Conservation (phyloP, 2,888 invertebrate genomes). For the Druceiella hillmani region DNA sequence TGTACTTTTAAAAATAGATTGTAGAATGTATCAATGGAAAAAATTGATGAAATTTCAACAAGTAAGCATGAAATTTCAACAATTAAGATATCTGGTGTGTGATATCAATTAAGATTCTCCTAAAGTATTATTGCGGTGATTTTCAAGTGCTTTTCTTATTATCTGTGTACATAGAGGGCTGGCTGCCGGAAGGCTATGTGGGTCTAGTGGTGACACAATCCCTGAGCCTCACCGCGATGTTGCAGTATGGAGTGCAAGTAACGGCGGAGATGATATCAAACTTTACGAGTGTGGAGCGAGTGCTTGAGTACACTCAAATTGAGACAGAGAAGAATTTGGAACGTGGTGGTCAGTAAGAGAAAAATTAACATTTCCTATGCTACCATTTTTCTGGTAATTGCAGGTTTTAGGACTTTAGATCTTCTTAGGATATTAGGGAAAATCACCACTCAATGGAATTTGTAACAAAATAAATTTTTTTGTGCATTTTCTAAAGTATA, state of each 20-base stretch:
- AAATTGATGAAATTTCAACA: too few relatives aligned
- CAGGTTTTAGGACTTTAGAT: background rate
- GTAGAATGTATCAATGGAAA: too few relatives aligned
- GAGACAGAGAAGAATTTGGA: conserved; percentile 52
- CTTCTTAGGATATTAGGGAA: too few relatives aligned
- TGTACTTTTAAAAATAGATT: too few relatives aligned
- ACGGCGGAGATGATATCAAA: conserved; percentile 75
- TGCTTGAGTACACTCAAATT: conserved; percentile 74
- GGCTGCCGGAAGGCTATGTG: conserved; percentile 52
- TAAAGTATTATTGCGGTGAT: too few relatives aligned
- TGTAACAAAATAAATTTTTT: background rate
- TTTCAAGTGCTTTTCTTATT: too few relatives aligned
- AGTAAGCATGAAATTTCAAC: too few relatives aligned
- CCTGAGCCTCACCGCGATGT: conserved; percentile 53
- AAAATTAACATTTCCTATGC: background rate
- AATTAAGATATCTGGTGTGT: too few relatives aligned
- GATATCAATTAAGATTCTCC: too few relatives aligned
- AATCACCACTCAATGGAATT: too few relatives aligned
- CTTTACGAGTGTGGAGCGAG: conserved; percentile 77
- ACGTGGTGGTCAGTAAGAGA: conserved; percentile 19
- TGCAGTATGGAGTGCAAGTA: conserved; percentile 78
- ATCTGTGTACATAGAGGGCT: conserved; percentile 31
- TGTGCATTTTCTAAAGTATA: too few relatives aligned
- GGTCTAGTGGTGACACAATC: conserved; percentile 63
- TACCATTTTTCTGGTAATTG: too few relatives aligned